Evolutionary conservation across 2,113 vertebrate genomes (phyloP).

Genomic region (Albula glossodonta): DNA sequence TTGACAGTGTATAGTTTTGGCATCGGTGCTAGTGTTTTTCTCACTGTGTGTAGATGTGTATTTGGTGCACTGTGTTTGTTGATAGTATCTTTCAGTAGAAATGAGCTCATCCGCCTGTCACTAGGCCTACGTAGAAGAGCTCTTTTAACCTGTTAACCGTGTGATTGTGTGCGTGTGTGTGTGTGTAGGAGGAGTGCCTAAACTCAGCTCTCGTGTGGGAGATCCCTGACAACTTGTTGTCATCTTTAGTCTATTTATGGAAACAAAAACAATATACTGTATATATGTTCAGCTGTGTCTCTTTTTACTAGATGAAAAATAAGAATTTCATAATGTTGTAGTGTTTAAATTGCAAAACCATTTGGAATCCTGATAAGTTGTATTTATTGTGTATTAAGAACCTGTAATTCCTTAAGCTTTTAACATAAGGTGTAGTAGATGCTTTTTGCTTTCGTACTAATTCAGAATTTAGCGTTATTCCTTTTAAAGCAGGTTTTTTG

Average conservation of each 20-base stretch:
- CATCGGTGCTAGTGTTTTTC: too few species aligned
- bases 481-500: slow-evolving; percentile 95
- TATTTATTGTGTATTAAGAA: slow-evolving; percentile 45
- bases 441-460: slow-evolving; percentile 93
- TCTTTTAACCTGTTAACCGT: background rate
- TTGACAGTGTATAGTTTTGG: background rate
- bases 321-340: background rate
- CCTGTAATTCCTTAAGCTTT: slow-evolving; percentile 48
- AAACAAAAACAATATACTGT: background rate
- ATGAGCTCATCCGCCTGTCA: background rate
- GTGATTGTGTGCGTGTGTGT: background rate
- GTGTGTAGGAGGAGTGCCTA: background rate
- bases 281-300: background rate
- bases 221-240: background rate
- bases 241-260: background rate
- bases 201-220: background rate
- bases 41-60: background rate
- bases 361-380: slow-evolving; percentile 36
- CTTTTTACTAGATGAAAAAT: background rate
- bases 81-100: background rate
- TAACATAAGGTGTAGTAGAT: slow-evolving; percentile 64
- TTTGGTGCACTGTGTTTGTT: background rate
- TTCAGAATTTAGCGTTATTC: slow-evolving; percentile 82
- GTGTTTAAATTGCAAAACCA: background rate
- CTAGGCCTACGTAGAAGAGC: background rate